Evolutionary conservation across 2,113 vertebrate genomes (phyloP), one percentile per base, ranked within the genome.

Genomic region (Prunella fulvescens): DNA sequence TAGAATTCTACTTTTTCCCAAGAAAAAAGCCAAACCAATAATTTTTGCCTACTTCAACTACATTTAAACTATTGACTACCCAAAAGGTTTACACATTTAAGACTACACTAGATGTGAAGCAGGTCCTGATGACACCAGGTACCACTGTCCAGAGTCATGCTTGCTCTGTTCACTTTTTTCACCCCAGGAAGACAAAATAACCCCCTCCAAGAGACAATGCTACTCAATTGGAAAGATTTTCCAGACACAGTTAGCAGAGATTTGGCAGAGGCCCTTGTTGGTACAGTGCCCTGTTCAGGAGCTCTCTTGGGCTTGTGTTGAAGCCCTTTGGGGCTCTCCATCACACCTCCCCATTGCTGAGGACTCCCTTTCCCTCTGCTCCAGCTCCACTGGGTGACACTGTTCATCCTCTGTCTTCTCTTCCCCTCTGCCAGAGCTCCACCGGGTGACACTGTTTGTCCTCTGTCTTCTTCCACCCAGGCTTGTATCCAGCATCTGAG

Each of bases 301-400:
- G 6, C 1, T 1, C n/a, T 50, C 24, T 5, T 39, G 28, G 61
- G 15, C 42, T 71, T 50, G 17, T 58, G 64, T 23, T 61, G 70
- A 77, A 29, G 35, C 16, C 31, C 37, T 78, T 0, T 56, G 31
- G 40, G 37, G 5, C 12, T 14, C 18, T 3, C 1, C 20, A 54
- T 33, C 4, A 5, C 37, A 67, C 2, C 1, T 37, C 23, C 22
- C 12, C 10, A 10, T 50, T 2, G 2, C 2, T 13, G 23, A 42
- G 26, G 29, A 5, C 14, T 87, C 37, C 42, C 10, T 37, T 65
- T 25, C 12, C 24, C 17, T 62, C 58, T 65, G 39, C 5, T 13
- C 5, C 61, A 39, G 29, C 17, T 69, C 15, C 28, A 50, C 29
- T 0, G 0, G 40, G 25, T 64, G 47, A 92, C 76, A 45, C 19